phyloP scores from a whole-genome alignment of 2,888 invertebrate genomes.

The Megalurothrips usitatus region DNA sequence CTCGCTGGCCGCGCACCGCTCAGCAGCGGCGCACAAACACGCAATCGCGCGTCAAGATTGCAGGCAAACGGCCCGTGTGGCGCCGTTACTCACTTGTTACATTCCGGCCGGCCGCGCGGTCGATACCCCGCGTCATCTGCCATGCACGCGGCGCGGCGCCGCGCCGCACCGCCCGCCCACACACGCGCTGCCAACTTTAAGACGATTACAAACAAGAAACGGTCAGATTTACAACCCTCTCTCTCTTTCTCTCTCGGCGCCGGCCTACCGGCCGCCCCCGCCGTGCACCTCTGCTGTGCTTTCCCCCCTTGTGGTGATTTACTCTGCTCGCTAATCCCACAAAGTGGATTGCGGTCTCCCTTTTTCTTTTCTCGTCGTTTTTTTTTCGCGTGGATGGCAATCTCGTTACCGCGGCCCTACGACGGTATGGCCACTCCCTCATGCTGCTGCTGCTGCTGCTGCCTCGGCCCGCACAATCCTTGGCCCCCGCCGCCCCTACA shows the following conservation, averaged over 20 bases:
- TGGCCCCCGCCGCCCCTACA: too few species aligned
- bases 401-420: not conserved
- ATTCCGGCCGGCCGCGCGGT: too few species aligned
- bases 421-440: not conserved
- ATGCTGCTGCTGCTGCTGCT: too few species aligned
- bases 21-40: too few species aligned
- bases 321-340: constrained; percentile 1
- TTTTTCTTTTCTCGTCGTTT: not conserved
- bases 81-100: too few species aligned
- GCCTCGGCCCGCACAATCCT: too few species aligned
- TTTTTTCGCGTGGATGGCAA: not conserved
- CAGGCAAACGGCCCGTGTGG: too few species aligned
- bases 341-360: constrained; percentile 10
- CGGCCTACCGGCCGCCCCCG: constrained; percentile 1
- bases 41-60: too few species aligned
- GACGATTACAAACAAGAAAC: not conserved
- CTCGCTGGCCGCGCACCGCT: too few species aligned
- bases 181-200: not conserved
- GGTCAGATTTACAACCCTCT: constrained; percentile 18
- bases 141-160: not conserved
- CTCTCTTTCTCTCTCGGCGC: constrained; percentile 19
- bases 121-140: too few species aligned
- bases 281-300: constrained; percentile 27
- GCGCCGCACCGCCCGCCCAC: not conserved
- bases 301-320: constrained; percentile 3